These are phyloP conservation scores for Watsonalla binaria DNA, from an alignment of 2,888 invertebrate genomes.

Conservation along the genomic window DNA sequence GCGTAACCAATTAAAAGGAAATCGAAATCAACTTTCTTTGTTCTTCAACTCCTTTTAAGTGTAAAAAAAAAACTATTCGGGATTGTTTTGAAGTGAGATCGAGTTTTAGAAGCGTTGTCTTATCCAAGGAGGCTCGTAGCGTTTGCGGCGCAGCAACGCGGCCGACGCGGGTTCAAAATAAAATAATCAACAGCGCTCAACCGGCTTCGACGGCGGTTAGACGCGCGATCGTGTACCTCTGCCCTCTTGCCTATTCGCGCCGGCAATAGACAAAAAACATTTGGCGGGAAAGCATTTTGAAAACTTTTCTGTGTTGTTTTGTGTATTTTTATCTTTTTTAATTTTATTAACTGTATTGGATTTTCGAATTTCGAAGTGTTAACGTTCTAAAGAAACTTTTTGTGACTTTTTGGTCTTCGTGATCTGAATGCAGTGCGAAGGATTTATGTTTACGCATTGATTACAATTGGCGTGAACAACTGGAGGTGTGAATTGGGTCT, in stretches of 20 bases:
- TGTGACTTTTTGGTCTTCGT: conserved; percentile 17
- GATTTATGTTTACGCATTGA: conserved; percentile 30
- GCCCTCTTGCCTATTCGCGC: conserved; percentile 19
- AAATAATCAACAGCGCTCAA: conserved; percentile 62
- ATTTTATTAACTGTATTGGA: conserved; percentile 10
- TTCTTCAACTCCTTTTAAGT: conserved; percentile 10
- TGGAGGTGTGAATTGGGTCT: conserved; percentile 31
- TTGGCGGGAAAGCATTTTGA: conserved; percentile 57
- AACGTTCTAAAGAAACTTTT: conserved; percentile 5
- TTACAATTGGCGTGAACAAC: conserved; percentile 33
- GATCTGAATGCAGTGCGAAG: conserved; percentile 33
- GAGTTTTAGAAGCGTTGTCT: conserved; percentile 37
- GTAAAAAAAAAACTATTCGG: conserved; percentile 25
- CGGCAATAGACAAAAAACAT: conserved; percentile 32
- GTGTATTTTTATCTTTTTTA: neutral
- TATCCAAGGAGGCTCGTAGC: conserved; percentile 30
- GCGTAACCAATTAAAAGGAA: too few species aligned
- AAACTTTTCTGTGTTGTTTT: conserved; percentile 4
- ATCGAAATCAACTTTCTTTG: neutral
- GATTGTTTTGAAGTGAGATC: conserved; percentile 31
- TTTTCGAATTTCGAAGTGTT: conserved; percentile 9
- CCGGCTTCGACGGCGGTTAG: conserved; percentile 66
- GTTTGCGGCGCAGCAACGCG: conserved; percentile 30
- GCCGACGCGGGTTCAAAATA: conserved; percentile 54
- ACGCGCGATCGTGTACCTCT: conserved; percentile 40